A percentile compares a stretch with the other conserved stretches of the same genome.
These are phyloP conservation scores for Saxicola maurus DNA, from an alignment of 2,797 vertebrate genomes.

Conservation along the genomic window DNA sequence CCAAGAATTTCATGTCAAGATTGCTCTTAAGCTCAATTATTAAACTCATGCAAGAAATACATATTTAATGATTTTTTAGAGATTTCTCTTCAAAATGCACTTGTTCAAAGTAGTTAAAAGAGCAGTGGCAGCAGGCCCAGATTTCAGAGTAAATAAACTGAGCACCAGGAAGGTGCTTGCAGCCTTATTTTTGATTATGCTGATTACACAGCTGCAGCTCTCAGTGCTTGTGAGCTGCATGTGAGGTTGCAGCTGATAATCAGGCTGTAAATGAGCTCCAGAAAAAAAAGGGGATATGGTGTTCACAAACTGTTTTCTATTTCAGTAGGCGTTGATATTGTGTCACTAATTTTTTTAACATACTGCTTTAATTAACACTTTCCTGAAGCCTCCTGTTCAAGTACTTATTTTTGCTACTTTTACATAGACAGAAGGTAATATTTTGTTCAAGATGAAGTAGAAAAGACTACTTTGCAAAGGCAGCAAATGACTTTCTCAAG, in stretches of 20 bases:
- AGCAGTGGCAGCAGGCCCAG: not conserved
- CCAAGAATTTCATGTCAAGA: not conserved
- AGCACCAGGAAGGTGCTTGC: not conserved
- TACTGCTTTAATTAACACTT: constrained; percentile 48
- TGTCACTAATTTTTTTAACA: constrained; percentile 20
- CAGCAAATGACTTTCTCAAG: constrained; percentile 31
- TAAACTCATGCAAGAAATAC: not conserved
- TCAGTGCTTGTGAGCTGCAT: not conserved
- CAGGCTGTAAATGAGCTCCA: constrained; percentile 17
- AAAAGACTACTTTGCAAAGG: constrained; percentile 27
- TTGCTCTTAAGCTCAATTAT: not conserved
- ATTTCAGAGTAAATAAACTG: not conserved
- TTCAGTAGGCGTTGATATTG: constrained; percentile 14
- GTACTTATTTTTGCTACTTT: constrained; percentile 28
- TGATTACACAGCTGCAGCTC: not conserved
- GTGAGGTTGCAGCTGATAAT: not conserved
- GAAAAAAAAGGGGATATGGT: not conserved
- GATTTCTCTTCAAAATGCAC: not conserved
- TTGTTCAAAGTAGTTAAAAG: not conserved
- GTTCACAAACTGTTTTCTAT: not conserved
- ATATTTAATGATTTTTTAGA: not conserved
- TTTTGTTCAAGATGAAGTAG: constrained; percentile 26
- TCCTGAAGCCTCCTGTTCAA: constrained; percentile 24
- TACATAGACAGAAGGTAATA: constrained; percentile 24
- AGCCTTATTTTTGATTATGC: not conserved